Evolutionary conservation across 2,888 invertebrate species (phyloP).

Genomic region (Anorthoa munda): DNA sequence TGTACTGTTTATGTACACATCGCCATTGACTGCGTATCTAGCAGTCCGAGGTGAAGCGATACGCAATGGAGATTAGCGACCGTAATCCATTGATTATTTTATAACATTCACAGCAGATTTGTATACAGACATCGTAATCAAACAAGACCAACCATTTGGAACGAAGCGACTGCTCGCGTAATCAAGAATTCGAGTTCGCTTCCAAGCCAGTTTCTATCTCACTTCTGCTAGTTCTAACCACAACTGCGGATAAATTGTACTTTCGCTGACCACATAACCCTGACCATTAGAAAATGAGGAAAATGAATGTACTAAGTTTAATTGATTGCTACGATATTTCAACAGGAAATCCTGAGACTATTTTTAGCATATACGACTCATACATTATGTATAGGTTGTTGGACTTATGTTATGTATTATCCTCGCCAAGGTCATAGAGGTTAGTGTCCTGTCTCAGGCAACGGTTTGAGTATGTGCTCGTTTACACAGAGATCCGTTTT

Average conservation of each 20-base stretch:
- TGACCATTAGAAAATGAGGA: slow-evolving; percentile 13
- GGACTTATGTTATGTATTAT: slow-evolving; percentile 1
- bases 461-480: neutral
- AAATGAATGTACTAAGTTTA: slow-evolving; percentile 26
- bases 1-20: slow-evolving; percentile 11
- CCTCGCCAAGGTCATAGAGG: slow-evolving; percentile 9
- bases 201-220: neutral
- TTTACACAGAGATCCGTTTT: no score
- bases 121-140: slow-evolving; percentile 1
- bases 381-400: slow-evolving; percentile 8
- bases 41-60: slow-evolving; percentile 13
- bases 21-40: slow-evolving; percentile 16
- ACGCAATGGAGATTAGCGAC: slow-evolving; percentile 33
- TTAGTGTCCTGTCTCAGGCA: slow-evolving; percentile 17
- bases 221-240: slow-evolving; percentile 4
- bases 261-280: slow-evolving; percentile 8
- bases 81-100: slow-evolving; percentile 32
- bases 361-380: slow-evolving; percentile 25
- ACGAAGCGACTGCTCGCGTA: neutral
- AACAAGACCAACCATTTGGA: neutral
- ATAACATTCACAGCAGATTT: neutral
- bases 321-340: slow-evolving; percentile 9
- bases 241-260: slow-evolving; percentile 26
- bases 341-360: slow-evolving; percentile 23
- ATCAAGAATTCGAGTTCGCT: neutral